A percentile compares a stretch with the other conserved stretches of the same genome.
These are phyloP conservation scores for Pasiphila rectangulata DNA, from an alignment of 2,888 invertebrate genomes.

Conservation along the genomic window DNA sequence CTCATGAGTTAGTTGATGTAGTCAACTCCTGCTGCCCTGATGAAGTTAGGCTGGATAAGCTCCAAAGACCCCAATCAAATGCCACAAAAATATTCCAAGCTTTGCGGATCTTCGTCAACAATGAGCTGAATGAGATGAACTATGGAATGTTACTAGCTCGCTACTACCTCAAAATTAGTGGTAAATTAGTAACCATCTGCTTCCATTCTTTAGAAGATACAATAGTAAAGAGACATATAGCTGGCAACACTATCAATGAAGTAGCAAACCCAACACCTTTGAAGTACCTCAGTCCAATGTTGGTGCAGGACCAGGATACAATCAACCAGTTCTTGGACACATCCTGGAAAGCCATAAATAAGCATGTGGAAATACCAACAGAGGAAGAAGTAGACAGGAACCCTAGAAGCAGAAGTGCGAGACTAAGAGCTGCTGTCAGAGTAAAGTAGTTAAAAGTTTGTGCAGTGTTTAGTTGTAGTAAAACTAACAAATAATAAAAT, in stretches of 20 bases:
- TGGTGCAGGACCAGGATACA: conserved; percentile 81
- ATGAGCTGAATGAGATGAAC: conserved; percentile 97
- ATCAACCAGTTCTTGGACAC: conserved; percentile 82
- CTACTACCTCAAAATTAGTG: conserved; percentile 87
- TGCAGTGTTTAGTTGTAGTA: conserved; percentile 1
- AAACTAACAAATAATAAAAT: background rate
- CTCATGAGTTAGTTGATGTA: conserved; percentile 89
- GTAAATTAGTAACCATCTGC: conserved; percentile 89
- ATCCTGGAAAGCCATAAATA: conserved; percentile 89
- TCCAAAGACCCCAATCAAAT: conserved; percentile 87
- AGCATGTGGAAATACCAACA: conserved; percentile 88
- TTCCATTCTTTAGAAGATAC: conserved; percentile 97
- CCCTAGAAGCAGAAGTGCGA: conserved; percentile 93
- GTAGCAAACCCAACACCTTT: conserved; percentile 86
- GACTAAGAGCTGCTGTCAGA: conserved; percentile 91
- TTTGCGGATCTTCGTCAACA: conserved; percentile 96
- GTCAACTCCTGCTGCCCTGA: conserved; percentile 83
- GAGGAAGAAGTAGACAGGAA: conserved; percentile 88
- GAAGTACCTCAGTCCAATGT: conserved; percentile 84
- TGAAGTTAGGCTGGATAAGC: conserved; percentile 83
- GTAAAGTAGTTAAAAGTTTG: conserved; percentile 62
- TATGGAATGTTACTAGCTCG: conserved; percentile 90
- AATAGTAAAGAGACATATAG: conserved; percentile 93
- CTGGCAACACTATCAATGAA: conserved; percentile 87
- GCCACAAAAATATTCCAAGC: conserved; percentile 97